phyloP scores from a whole-genome alignment of 2,888 invertebrate genomes.

The Rotaria sp. region DNA sequence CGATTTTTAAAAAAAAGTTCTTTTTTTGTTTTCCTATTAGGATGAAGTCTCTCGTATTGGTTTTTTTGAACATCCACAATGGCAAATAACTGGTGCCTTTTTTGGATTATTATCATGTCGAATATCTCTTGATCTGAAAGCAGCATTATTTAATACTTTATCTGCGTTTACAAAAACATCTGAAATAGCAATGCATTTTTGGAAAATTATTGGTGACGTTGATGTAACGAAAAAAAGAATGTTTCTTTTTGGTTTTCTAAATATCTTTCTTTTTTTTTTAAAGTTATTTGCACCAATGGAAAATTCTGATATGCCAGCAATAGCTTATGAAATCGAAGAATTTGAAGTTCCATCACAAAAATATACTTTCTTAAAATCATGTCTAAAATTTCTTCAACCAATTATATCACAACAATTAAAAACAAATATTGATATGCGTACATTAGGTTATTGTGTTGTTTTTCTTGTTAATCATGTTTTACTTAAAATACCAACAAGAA shows the following conservation, averaged over 20 bases:
- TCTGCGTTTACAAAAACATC: constrained; percentile 24
- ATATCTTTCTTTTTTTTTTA: neutral
- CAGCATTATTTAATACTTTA: constrained; percentile 19
- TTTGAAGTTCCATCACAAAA: constrained; percentile 23
- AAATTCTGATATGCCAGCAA: constrained; percentile 12
- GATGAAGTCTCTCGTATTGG: constrained; percentile 24
- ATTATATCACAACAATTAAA: constrained; percentile 3
- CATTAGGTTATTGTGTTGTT: constrained; percentile 22
- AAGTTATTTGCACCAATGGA: constrained; percentile 25
- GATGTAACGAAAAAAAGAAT: neutral
- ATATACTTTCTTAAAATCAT: neutral
- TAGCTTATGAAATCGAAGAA: constrained; percentile 17
- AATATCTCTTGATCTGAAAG: neutral
- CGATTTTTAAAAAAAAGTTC: neutral
- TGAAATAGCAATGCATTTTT: neutral
- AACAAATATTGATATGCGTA: neutral
- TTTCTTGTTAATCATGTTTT: constrained; percentile 24
- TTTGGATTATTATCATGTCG: constrained; percentile 1
- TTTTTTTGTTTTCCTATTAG: neutral
- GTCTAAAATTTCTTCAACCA: constrained; percentile 7
- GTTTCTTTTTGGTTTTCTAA: neutral
- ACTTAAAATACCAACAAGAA: constrained; percentile 1
- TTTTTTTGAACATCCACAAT: constrained; percentile 29
- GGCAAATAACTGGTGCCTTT: neutral
- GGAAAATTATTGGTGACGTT: constrained; percentile 23